Base-by-base conservation (phyloP, 2,797 vertebrate genomes). In the Hipposideros larvatus region DNA sequence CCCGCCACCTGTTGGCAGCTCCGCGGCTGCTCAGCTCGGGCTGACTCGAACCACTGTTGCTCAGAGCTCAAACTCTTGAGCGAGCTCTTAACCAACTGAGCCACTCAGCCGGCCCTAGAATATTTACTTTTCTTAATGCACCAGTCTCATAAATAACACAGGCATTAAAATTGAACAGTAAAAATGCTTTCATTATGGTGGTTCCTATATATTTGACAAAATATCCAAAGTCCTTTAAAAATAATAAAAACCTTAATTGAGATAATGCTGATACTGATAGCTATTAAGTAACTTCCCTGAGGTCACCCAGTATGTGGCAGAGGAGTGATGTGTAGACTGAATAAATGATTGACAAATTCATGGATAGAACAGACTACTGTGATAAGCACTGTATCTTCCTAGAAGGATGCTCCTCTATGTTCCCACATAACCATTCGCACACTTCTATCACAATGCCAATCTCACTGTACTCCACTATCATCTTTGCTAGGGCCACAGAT, bases 201-300 rank as follows among this genome's bases (percentile, higher is more conserved):
- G 26, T 83, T 90, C 21, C 70, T 41, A 28, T 68, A 11, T 88
- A 57, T 57, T 70, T 43, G 43, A 68, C 26, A 75, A 90, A 83
- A 57, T 77, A 95, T 4, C 34, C 46, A 59, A 55, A 71, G 24
- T 79, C 51, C 41, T 94, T 90, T 78, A 63, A 90, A 83, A 43
- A 86, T 57, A 71, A 61, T 48, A 75, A 75, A 86, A 78, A 61
- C 15, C 51, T 74, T 53, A 41, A 55, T 28, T 71, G 55, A 83
- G 37, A 34, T 68, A 41, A 68, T 31, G 4, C 2, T 48, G 28
- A n/a, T 65, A 31, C 8, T 21, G 1, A 66, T 41, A 88, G n/a
- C 31, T 55, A n/a, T 53, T 75, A 24, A 89, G 9, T 11, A 53
- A 96, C 14, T 73, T 87, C 71, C 83, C 61, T 31, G 34, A 84